Evolutionary conservation across 1,140 invertebrate species (phyloP).

Genomic region (Littorina saxatilis): DNA sequence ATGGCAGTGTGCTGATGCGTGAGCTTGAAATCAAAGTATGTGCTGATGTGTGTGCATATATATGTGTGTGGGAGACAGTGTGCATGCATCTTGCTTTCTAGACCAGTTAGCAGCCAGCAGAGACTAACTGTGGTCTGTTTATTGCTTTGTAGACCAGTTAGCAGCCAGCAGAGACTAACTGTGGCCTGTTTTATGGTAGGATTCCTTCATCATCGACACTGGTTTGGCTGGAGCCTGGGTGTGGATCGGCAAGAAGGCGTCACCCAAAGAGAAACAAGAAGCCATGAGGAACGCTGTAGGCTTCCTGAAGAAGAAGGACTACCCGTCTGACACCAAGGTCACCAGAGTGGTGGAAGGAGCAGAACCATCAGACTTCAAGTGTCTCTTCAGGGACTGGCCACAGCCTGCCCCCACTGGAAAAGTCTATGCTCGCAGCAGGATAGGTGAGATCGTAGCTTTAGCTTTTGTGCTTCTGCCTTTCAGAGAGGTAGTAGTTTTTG

Average conservation of each 20-base stretch:
- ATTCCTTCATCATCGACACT: constrained; percentile 91
- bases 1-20: too few relatives aligned
- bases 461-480: too few relatives aligned
- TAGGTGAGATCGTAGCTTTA: constrained; percentile 64
- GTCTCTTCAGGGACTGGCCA: constrained; percentile 87
- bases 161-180: too few relatives aligned
- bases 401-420: constrained; percentile 71
- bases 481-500: too few relatives aligned
- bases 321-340: constrained; percentile 85
- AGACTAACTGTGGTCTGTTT: too few relatives aligned
- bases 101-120: too few relatives aligned
- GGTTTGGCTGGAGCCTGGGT: constrained; percentile 90
- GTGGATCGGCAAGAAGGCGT: constrained; percentile 89
- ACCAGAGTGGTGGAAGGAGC: constrained; percentile 87
- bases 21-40: too few relatives aligned
- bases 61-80: too few relatives aligned
- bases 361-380: constrained; percentile 91
- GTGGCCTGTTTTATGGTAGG: constrained; percentile 77
- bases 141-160: too few relatives aligned
- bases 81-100: too few relatives aligned
- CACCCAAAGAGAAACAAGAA: constrained; percentile 83
- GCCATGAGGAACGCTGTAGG: constrained; percentile 91
- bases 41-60: too few relatives aligned
- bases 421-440: constrained; percentile 65
- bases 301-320: constrained; percentile 92